Percentiles rank a stretch among this genome's conserved stretches.
Conservation (phyloP, 2,797 vertebrate species). For the Staurois parvus region DNA sequence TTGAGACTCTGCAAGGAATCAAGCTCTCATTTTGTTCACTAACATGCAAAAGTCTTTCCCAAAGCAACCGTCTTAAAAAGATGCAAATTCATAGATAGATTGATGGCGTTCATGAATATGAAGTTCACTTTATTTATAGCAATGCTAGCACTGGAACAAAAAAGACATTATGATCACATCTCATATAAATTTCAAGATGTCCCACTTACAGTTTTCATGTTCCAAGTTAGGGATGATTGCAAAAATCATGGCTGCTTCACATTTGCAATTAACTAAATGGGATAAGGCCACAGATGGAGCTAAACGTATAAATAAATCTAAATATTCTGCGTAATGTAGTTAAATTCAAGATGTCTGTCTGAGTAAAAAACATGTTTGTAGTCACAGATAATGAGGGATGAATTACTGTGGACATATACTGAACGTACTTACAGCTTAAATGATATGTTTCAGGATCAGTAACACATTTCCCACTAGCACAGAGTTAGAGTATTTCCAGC, state of each 20-base stretch:
- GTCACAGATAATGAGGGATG: constrained; percentile 46
- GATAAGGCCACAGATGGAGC: constrained; percentile 56
- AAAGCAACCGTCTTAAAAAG: constrained; percentile 47
- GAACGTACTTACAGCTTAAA: constrained; percentile 53
- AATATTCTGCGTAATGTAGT: constrained; percentile 41
- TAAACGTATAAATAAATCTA: constrained; percentile 54
- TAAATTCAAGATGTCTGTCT: constrained; percentile 50
- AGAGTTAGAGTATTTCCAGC: constrained; percentile 49
- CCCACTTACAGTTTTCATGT: constrained; percentile 55
- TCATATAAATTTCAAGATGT: constrained; percentile 61
- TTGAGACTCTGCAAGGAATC: constrained; percentile 10
- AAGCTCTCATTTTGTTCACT: constrained; percentile 38
- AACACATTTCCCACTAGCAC: constrained; percentile 42
- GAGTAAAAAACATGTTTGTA: constrained; percentile 39
- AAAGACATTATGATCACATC: constrained; percentile 61
- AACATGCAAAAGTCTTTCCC: constrained; percentile 50
- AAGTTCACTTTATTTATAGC: constrained; percentile 63
- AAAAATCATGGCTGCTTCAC: constrained; percentile 60
- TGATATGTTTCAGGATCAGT: constrained; percentile 54
- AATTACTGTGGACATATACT: constrained; percentile 58
- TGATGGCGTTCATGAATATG: constrained; percentile 59
- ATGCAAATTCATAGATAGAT: constrained; percentile 57
- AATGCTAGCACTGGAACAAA: constrained; percentile 58
- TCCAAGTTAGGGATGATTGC: constrained; percentile 45
- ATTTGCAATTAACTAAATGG: constrained; percentile 46